Conservation (phyloP, 2,888 invertebrate species). For the Mycalesis mineus region DNA sequence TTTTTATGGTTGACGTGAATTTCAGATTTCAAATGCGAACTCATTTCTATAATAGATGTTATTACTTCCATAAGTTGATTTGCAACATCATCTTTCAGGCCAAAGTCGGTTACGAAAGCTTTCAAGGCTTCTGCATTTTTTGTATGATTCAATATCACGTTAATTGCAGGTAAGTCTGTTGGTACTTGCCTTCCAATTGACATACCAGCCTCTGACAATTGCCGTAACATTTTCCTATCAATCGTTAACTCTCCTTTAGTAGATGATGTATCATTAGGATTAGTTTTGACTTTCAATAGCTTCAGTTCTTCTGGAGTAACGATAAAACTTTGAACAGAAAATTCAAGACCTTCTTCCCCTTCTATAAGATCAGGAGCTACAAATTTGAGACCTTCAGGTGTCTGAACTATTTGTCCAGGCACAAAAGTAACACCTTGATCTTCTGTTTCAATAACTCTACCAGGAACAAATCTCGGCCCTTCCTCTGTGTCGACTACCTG, state of each 20-base stretch:
- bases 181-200: slow-evolving; percentile 81
- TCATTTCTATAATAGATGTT: slow-evolving; percentile 73
- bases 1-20: slow-evolving; percentile 51
- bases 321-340: slow-evolving; percentile 84
- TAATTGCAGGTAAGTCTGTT: slow-evolving; percentile 80
- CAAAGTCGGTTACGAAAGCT: slow-evolving; percentile 70
- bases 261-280: slow-evolving; percentile 70
- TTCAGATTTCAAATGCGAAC: slow-evolving; percentile 66
- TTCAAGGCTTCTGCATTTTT: slow-evolving; percentile 69
- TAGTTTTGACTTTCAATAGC: slow-evolving; percentile 70
- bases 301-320: slow-evolving; percentile 74
- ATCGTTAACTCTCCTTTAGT: slow-evolving; percentile 80
- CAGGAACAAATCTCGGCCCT: slow-evolving; percentile 84
- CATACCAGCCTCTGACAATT: slow-evolving; percentile 83
- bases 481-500: slow-evolving; percentile 85
- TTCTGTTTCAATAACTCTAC: slow-evolving; percentile 84
- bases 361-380: slow-evolving; percentile 83
- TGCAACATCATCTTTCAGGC: slow-evolving; percentile 72
- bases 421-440: slow-evolving; percentile 85
- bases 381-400: slow-evolving; percentile 83
- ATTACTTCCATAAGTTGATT: slow-evolving; percentile 74
- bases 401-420: slow-evolving; percentile 87
- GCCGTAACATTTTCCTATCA: slow-evolving; percentile 81
- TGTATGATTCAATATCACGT: slow-evolving; percentile 74
- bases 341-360: slow-evolving; percentile 82